Percentiles rank a stretch among this genome's conserved stretches.
phyloP scores from a whole-genome alignment of 1,140 invertebrate genomes.

The Maniola jurtina region DNA sequence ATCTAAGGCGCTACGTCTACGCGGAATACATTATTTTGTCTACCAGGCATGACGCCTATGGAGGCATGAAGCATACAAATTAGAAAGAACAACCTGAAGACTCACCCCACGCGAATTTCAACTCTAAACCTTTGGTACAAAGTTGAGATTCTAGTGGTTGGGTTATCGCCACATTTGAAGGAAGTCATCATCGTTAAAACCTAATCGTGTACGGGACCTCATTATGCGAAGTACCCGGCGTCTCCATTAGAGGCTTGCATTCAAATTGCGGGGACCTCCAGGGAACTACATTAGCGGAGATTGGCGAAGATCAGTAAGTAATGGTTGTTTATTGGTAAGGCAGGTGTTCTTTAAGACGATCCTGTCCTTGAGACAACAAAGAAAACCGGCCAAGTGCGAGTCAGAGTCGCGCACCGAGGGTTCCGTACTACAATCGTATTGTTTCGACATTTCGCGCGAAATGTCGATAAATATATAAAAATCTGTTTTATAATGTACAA shows the following conservation, averaged over 20 bases:
- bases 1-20: conserved; percentile 37
- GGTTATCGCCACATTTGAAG: conserved; percentile 34
- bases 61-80: conserved; percentile 60
- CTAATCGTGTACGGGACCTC: conserved; percentile 65
- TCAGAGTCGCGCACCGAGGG: too few species aligned
- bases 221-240: conserved; percentile 61
- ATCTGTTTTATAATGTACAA: too few species aligned
- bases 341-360: too few species aligned
- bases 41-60: conserved; percentile 60
- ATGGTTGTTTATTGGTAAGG: neutral
- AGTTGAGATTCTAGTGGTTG: conserved; percentile 23
- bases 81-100: conserved; percentile 36
- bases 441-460: too few species aligned
- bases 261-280: conserved; percentile 34
- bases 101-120: conserved; percentile 12
- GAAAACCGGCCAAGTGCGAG: too few species aligned
- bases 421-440: too few species aligned
- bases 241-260: conserved; percentile 49
- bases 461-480: too few species aligned
- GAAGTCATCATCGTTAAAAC: conserved; percentile 68
- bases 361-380: too few species aligned
- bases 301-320: conserved; percentile 1
- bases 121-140: conserved; percentile 13
- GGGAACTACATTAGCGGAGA: conserved; percentile 6
- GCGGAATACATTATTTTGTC: conserved; percentile 58